phyloP scores from a whole-genome alignment of 2,797 vertebrate genomes.

The Acrocephalus scirpaceus region DNA sequence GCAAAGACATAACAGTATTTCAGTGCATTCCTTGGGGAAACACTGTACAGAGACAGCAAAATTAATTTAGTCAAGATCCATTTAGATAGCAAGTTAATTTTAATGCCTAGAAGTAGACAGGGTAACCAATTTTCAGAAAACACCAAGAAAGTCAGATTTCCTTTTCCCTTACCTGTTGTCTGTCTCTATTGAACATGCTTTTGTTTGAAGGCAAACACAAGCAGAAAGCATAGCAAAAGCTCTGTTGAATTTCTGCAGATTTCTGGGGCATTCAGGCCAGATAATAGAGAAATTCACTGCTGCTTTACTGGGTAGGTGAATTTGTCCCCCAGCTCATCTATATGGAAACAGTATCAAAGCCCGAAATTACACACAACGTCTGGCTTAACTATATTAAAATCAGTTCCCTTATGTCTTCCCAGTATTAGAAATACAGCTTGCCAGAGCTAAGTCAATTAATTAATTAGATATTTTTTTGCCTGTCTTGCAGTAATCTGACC shows the following conservation, averaged over 20 bases:
- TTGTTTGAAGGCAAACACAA: background rate
- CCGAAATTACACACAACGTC: background rate
- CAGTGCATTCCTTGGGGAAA: slow-evolving; percentile 34
- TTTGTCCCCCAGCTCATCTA: background rate
- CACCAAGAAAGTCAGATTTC: background rate
- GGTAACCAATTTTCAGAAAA: background rate
- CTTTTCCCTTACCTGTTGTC: background rate
- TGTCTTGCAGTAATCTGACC: background rate
- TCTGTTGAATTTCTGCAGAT: background rate
- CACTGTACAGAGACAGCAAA: background rate
- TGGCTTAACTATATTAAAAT: background rate
- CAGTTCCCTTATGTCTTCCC: background rate
- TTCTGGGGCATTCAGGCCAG: background rate
- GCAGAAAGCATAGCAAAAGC: background rate
- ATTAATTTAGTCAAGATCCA: slow-evolving; percentile 57
- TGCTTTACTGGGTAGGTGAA: background rate
- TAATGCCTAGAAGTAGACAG: background rate
- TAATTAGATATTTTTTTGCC: background rate
- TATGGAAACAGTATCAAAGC: background rate
- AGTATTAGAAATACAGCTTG: background rate
- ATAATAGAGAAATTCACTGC: background rate
- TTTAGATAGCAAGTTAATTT: slow-evolving; percentile 56
- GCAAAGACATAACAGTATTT: slow-evolving; percentile 45
- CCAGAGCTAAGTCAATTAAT: background rate
- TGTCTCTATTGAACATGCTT: background rate